Evolutionary conservation across 92 coral and sea anemone species (phyloP).

Genomic region (Palythoa grandis): DNA sequence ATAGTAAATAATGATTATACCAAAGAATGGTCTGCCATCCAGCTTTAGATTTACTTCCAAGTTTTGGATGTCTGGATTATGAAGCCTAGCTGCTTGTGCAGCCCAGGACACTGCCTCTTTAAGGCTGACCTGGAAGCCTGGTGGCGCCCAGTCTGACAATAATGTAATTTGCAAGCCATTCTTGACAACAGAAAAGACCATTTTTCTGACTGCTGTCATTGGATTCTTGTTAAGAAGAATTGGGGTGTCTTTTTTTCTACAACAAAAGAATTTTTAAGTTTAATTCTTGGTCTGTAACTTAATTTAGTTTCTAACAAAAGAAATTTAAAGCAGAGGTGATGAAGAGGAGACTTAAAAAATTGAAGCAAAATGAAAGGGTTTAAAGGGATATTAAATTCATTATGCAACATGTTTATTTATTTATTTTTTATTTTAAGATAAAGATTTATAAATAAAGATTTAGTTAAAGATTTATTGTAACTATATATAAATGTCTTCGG

Average conservation of each 20-base stretch:
- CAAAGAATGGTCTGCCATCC: not conserved
- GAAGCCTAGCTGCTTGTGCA: conserved; percentile 45
- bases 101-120: conserved; percentile 54
- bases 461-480: too few species aligned
- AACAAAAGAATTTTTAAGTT: not conserved
- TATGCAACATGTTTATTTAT: too few species aligned
- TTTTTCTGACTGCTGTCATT: conserved; percentile 45
- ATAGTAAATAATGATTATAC: not conserved
- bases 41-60: not conserved
- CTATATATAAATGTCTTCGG: too few species aligned
- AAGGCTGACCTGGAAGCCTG: conserved; percentile 54
- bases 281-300: not conserved
- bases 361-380: not conserved
- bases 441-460: too few species aligned
- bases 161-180: conserved; percentile 20
- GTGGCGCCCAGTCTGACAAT: conserved; percentile 52
- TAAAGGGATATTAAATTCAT: not conserved
- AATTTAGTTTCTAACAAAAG: not conserved
- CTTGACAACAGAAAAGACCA: conserved; percentile 47
- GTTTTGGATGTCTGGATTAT: conserved; percentile 24
- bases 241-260: conserved; percentile 19
- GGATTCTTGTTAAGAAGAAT: conserved; percentile 48
- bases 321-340: too few species aligned
- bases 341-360: not conserved
- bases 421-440: too few species aligned